Evolutionary conservation across 2,797 vertebrate genomes (phyloP).

Genomic region (Sebastiscus tertius): DNA sequence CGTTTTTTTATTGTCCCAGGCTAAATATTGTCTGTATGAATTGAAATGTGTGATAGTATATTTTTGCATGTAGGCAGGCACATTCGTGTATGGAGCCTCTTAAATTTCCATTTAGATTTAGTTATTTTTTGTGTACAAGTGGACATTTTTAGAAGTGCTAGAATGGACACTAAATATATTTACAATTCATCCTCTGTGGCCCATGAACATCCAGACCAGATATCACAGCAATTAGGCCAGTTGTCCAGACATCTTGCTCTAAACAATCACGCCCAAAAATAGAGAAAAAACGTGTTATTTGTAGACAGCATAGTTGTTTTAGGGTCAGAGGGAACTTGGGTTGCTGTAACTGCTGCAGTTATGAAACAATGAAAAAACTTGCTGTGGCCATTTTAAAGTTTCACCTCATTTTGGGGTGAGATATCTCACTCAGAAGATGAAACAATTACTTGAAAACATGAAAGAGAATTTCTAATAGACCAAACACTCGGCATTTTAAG

Average conservation of each 20-base stretch:
- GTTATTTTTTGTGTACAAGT: neutral
- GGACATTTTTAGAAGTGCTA: neutral
- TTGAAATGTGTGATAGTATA: neutral
- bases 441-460: neutral
- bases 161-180: neutral
- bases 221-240: neutral
- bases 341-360: neutral
- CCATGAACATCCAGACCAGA: neutral
- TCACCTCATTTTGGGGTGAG: neutral
- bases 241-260: neutral
- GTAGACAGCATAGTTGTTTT: neutral
- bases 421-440: neutral
- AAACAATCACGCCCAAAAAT: neutral
- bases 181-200: neutral
- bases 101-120: neutral
- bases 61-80: neutral
- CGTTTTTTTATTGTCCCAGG: neutral
- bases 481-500: neutral
- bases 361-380: neutral
- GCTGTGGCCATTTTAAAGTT: neutral
- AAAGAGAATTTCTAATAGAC: neutral
- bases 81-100: neutral
- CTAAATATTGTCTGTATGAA: neutral
- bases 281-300: neutral
- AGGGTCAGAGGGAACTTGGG: neutral